phyloP scores from a whole-genome alignment of 2,113 vertebrate genomes.

The Candoia aspera region DNA sequence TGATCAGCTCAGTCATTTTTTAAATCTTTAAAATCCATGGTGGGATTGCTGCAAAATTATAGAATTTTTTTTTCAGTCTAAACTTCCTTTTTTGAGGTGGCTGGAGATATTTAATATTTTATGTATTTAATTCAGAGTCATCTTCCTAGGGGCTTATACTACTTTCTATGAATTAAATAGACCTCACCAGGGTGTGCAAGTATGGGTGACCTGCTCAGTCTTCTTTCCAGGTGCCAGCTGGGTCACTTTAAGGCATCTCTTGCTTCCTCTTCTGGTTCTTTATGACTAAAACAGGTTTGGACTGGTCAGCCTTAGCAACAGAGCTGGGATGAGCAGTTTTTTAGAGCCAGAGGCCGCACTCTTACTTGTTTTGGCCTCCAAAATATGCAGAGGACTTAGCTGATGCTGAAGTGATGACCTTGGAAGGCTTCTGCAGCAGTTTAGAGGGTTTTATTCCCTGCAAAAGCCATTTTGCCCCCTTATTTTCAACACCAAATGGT shows the following conservation, averaged over 20 bases:
- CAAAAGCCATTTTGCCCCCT: background rate
- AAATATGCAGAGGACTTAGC: background rate
- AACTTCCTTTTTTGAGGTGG: background rate
- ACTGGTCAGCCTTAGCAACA: background rate
- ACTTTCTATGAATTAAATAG: background rate
- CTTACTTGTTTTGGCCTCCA: background rate
- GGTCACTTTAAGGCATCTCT: background rate
- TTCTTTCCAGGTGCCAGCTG: background rate
- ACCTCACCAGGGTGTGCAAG: background rate
- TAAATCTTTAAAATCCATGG: constrained; percentile 73
- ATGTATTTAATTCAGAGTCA: background rate
- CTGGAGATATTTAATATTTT: no score
- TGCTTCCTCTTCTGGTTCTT: background rate
- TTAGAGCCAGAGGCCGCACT: background rate
- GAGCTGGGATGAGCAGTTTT: background rate
- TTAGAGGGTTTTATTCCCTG: background rate
- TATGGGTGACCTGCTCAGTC: background rate
- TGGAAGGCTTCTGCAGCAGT: background rate
- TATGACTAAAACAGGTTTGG: background rate
- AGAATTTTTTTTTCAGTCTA: background rate
- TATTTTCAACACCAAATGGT: background rate
- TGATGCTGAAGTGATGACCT: background rate
- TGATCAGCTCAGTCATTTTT: constrained; percentile 72
- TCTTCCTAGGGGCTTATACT: background rate
- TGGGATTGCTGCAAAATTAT: constrained; percentile 74